Conservation (phyloP, 2,888 invertebrate genomes). For the Agapostemon virescens region DNA sequence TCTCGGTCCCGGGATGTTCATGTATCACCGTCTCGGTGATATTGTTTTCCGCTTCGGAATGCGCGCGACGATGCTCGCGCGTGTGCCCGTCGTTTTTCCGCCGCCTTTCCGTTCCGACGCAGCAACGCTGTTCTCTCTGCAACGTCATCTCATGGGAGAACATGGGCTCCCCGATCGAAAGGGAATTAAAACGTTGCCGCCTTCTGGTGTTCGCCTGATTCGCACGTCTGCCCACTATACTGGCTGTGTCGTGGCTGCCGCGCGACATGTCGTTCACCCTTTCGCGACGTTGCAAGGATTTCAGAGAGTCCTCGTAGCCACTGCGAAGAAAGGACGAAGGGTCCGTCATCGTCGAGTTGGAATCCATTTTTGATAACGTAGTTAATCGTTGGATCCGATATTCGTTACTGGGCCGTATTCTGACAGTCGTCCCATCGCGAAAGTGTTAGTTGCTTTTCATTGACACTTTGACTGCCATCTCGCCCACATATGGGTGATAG, state of each 20-base stretch:
- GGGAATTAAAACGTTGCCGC: constrained; percentile 75
- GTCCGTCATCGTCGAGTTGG: background rate
- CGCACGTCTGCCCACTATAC: constrained; percentile 71
- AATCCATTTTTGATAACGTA: too few relatives aligned
- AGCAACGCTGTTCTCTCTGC: constrained; percentile 61
- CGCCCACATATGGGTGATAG: too few relatives aligned
- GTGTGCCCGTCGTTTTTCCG: constrained; percentile 52
- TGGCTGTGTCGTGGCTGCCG: constrained; percentile 64
- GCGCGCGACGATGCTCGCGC: constrained; percentile 66
- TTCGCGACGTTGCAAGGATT: constrained; percentile 83
- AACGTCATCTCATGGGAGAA: constrained; percentile 72
- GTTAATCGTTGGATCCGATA: too few relatives aligned
- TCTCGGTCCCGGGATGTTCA: constrained; percentile 69
- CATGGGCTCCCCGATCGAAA: constrained; percentile 74
- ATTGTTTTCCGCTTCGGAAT: constrained; percentile 74
- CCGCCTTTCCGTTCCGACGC: constrained; percentile 65
- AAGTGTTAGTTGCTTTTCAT: too few relatives aligned
- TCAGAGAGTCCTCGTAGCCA: constrained; percentile 91
- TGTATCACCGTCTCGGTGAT: constrained; percentile 76
- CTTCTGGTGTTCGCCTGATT: constrained; percentile 76
- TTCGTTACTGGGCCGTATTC: too few relatives aligned
- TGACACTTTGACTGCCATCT: too few relatives aligned
- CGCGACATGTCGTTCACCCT: constrained; percentile 60
- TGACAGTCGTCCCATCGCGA: too few relatives aligned
- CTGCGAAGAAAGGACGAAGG: constrained; percentile 76